A percentile compares a stretch with the other conserved stretches of the same genome.
Evolutionary conservation across 2,113 vertebrate genomes (phyloP).

Genomic region (Salvelinus namaycush): DNA sequence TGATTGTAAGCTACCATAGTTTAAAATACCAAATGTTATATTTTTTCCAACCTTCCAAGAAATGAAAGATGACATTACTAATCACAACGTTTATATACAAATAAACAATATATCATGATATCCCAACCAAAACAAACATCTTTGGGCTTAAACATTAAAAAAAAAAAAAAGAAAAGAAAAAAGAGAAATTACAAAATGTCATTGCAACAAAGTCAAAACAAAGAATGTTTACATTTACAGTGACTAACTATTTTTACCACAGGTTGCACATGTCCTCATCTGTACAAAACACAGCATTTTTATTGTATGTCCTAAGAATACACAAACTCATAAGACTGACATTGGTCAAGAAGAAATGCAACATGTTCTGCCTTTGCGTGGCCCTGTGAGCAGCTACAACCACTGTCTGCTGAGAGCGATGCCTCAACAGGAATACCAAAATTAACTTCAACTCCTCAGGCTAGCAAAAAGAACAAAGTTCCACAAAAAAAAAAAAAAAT

Average conservation of each 20-base stretch:
- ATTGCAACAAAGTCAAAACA: slow-evolving; percentile 22
- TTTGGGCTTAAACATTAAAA: slow-evolving; percentile 61
- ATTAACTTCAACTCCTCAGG: slow-evolving; percentile 26
- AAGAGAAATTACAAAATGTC: slow-evolving; percentile 37
- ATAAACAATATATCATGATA: slow-evolving; percentile 54
- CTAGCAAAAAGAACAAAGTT: slow-evolving; percentile 18
- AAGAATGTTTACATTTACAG: slow-evolving; percentile 41
- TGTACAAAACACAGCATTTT: slow-evolving; percentile 64
- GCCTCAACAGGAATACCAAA: not conserved
- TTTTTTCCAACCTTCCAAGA: slow-evolving; percentile 66
- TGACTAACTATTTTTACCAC: slow-evolving; percentile 36
- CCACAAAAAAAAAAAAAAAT: slow-evolving; percentile 15
- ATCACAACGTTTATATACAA: slow-evolving; percentile 59
- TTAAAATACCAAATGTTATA: too few relatives aligned
- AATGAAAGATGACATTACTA: slow-evolving; percentile 67
- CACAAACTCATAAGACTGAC: slow-evolving; percentile 56
- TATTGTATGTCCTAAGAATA: slow-evolving; percentile 61
- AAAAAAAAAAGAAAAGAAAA: slow-evolving; percentile 13
- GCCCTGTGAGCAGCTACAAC: slow-evolving; percentile 25
- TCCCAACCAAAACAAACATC: slow-evolving; percentile 49
- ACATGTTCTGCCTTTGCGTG: slow-evolving; percentile 26
- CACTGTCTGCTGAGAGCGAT: not conserved
- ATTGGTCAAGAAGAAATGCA: slow-evolving; percentile 31
- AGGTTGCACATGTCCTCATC: slow-evolving; percentile 21
- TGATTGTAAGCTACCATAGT: too few relatives aligned